phyloP scores from a whole-genome alignment of 2,113 vertebrate genomes.

The Rousettus leschenaultii region DNA sequence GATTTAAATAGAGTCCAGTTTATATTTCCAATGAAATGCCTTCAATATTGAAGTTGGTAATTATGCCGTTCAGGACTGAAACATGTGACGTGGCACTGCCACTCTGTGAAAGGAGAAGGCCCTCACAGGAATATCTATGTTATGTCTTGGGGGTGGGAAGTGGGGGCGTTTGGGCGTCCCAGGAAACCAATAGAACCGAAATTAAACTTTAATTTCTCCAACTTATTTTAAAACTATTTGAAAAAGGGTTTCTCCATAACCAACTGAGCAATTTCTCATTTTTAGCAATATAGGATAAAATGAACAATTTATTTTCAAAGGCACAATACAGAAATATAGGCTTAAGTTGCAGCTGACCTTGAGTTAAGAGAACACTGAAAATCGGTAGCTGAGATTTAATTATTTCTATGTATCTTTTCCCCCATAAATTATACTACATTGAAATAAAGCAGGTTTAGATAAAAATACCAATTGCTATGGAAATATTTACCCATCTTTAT shows the following conservation, averaged over 20 bases:
- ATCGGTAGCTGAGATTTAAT: conserved; percentile 32
- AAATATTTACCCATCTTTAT: conserved; percentile 22
- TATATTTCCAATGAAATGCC: background rate
- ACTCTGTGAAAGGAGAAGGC: background rate
- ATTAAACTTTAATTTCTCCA: conserved; percentile 31
- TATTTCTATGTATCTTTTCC: background rate
- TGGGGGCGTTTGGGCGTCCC: background rate
- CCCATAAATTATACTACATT: background rate
- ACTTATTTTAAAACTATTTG: conserved; percentile 30
- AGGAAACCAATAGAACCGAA: conserved; percentile 19
- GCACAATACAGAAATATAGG: conserved; percentile 17
- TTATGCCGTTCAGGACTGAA: background rate
- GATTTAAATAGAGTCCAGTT: background rate
- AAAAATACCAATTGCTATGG: background rate
- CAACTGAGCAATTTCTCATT: conserved; percentile 35
- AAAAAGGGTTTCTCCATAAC: background rate
- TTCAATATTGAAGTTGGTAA: background rate
- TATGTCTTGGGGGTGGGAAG: background rate
- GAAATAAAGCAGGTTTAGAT: conserved; percentile 8
- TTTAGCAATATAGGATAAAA: background rate
- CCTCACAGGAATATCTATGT: background rate
- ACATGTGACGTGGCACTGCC: background rate
- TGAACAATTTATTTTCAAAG: conserved; percentile 22
- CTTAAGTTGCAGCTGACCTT: conserved; percentile 40
- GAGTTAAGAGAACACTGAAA: conserved; percentile 13